Percentiles rank a stretch among this genome's conserved stretches.
phyloP scores from a whole-genome alignment of 2,113 vertebrate species.

The Crotalus tigris region DNA sequence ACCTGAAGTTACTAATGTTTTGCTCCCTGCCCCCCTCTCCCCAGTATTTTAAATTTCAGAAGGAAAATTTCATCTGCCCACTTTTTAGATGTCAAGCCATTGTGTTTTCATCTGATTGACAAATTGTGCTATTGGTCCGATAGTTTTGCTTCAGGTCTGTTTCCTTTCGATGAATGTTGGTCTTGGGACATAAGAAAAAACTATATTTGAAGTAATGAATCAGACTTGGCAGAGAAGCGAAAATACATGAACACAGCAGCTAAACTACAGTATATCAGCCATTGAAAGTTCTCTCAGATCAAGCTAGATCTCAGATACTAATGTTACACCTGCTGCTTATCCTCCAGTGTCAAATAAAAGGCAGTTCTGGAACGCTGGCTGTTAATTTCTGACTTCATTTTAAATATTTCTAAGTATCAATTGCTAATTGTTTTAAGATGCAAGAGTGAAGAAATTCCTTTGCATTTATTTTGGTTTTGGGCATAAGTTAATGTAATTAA shows the following conservation, averaged over 20 bases:
- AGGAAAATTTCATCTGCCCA: not conserved
- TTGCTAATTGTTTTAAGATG: slow-evolving; percentile 7
- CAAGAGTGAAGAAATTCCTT: slow-evolving; percentile 6
- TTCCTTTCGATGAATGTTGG: not conserved
- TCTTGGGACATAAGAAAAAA: accelerated
- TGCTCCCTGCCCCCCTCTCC: not conserved
- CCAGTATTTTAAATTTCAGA: not conserved
- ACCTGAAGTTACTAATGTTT: not conserved
- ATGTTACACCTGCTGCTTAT: accelerated
- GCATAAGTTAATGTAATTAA: not conserved
- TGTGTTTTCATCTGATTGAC: not conserved
- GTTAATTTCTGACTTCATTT: accelerated
- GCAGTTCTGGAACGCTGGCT: not conserved
- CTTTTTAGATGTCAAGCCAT: not conserved
- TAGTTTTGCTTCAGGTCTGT: not conserved
- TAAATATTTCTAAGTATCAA: not conserved
- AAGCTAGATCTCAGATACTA: not conserved
- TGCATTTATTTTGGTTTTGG: not conserved
- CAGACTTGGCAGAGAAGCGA: not conserved
- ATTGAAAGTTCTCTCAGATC: not conserved
- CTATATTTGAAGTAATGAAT: not conserved
- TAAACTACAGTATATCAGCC: not conserved
- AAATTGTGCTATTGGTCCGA: not conserved
- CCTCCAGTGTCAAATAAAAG: not conserved
- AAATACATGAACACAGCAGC: accelerated